These are phyloP conservation scores for Cheilosia vernalis DNA, from an alignment of 2,888 invertebrate species.

Conservation along the genomic window DNA sequence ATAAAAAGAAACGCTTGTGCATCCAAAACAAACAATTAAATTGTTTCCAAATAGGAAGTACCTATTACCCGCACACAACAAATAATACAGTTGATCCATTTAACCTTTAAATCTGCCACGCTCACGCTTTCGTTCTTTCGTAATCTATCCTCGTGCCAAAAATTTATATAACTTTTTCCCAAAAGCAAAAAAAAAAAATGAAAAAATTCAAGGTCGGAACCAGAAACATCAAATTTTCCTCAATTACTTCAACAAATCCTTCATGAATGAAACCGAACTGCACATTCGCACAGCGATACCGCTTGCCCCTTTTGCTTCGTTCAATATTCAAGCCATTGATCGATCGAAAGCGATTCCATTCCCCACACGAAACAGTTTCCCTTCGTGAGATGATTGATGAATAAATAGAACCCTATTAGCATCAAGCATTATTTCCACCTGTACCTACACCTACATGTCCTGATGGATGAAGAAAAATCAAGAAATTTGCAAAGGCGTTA, in stretches of 20 bases:
- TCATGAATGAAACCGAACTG: slow-evolving; percentile 64
- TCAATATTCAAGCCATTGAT: slow-evolving; percentile 33
- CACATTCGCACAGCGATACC: slow-evolving; percentile 48
- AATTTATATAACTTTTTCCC: slow-evolving; percentile 15
- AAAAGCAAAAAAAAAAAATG: neutral
- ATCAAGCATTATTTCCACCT: slow-evolving; percentile 46
- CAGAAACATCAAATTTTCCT: slow-evolving; percentile 16
- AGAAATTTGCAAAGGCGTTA: neutral
- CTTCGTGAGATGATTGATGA: slow-evolving; percentile 64
- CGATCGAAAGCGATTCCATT: slow-evolving; percentile 52
- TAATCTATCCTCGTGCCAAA: slow-evolving; percentile 22
- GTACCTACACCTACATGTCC: slow-evolving; percentile 24
- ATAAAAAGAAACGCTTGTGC: neutral
- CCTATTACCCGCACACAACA: neutral
- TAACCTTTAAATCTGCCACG: slow-evolving; percentile 20
- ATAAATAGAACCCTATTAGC: slow-evolving; percentile 42
- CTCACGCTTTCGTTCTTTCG: slow-evolving; percentile 32
- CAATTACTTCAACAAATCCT: slow-evolving; percentile 57
- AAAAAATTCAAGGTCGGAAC: neutral
- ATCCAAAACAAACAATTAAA: slow-evolving; percentile 27
- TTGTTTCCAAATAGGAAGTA: neutral
- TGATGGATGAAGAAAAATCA: slow-evolving; percentile 37
- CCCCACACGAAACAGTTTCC: slow-evolving; percentile 2
- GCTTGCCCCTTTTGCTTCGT: slow-evolving; percentile 31
- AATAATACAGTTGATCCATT: slow-evolving; percentile 6